Evolutionary conservation across 2,888 invertebrate species (phyloP), one percentile per base, ranked within the genome.

Genomic region (Ligdia adustata): DNA sequence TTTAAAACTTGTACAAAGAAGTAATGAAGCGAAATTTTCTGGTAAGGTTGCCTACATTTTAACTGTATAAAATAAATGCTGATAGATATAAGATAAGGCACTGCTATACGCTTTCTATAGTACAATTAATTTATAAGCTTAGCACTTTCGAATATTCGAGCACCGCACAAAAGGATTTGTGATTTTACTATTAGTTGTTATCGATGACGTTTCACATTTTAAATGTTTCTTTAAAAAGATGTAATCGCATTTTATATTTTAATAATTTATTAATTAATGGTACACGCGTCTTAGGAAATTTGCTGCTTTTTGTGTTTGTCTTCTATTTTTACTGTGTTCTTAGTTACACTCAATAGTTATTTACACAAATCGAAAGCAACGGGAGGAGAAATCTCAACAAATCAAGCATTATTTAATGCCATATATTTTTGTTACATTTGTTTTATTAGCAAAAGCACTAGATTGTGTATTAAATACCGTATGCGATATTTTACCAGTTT

Each of bases 91-190:
- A 74, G 22, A 11, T 73, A 75, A 74, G 66, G 66, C 76, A 75
- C 71, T 52, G 69, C 71, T 73, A 70, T 72, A 74, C 78, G 79
- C 79, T 78, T 76, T 72, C 64, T 70, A 76, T 68, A 72, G 77
- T 79, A 79, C 77, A 79, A 79, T 71, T 76, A 65, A 65, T 72
- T 74, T 70, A 28, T 77, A 77, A 76, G 71, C 70, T 64, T 71
- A 59, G 64, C 70, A 66, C 66, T 64, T 61, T 54, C 7, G 28
- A 33, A 26, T 42, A 42, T 41, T 41, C 27, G 40, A 55, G 64
- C 66, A 65, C 64, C 38, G 66, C 72, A 72, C 68, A 60, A 61
- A n/a, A 46, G 56, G 66, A 69, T 65, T 67, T 66, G 62, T 71
- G 56, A 52, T 50, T 37, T 59, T 63, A 61, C 35, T 54, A 66